These are phyloP conservation scores for Lates japonicus DNA, from an alignment of 2,797 vertebrate species.

Conservation along the genomic window DNA sequence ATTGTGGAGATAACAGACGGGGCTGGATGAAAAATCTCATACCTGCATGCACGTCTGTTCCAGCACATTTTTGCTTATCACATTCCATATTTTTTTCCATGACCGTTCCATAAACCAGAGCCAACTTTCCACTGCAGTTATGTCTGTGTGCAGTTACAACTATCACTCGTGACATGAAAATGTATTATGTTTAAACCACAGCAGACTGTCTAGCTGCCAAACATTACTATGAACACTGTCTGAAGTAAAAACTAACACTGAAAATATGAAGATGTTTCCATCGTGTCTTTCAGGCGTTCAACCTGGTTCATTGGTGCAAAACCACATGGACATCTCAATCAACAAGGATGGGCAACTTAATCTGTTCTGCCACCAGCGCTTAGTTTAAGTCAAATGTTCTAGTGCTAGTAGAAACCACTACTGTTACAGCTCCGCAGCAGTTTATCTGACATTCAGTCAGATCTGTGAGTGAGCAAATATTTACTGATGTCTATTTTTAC, in stretches of 20 bases:
- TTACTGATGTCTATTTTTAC: too few relatives aligned
- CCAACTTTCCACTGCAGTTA: conserved; percentile 60
- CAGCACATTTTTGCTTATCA: conserved; percentile 53
- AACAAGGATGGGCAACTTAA: background rate
- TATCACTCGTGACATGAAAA: conserved; percentile 32
- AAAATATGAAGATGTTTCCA: conserved; percentile 10
- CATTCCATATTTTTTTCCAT: conserved; percentile 56
- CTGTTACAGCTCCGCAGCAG: background rate
- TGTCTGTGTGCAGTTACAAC: conserved; percentile 17
- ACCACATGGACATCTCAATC: background rate
- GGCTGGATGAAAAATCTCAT: conserved; percentile 40
- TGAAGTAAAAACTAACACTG: conserved; percentile 10
- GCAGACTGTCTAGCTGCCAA: conserved; percentile 1
- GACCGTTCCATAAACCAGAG: conserved; percentile 35
- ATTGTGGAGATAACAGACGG: conserved; percentile 48
- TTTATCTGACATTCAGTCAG: background rate
- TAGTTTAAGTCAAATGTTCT: background rate
- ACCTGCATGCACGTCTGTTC: conserved; percentile 40
- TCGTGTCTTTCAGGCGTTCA: background rate
- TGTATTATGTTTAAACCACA: conserved; percentile 29
- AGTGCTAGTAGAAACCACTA: background rate
- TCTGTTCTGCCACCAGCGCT: background rate
- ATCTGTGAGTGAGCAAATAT: too few relatives aligned
- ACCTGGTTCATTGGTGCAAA: background rate
- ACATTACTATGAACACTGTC: background rate